Conservation (phyloP, 1,140 invertebrate species). For the Drosophila kohkoa region DNA sequence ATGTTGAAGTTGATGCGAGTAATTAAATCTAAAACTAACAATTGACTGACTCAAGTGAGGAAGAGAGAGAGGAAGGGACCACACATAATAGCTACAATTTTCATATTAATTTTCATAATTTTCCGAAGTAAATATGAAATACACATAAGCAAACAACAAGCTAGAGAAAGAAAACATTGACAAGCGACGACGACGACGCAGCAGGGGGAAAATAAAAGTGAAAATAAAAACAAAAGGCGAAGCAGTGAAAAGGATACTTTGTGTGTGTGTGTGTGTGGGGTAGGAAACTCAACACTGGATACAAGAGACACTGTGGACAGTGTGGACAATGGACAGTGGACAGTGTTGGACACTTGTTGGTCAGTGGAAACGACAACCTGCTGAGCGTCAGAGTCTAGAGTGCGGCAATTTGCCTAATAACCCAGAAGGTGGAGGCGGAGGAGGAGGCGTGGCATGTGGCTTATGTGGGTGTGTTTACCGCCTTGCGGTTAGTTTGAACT, state of each 20-base stretch:
- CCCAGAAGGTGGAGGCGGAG: slow-evolving; percentile 8
- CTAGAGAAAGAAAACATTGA: slow-evolving; percentile 15
- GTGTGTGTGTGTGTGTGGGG: slow-evolving; percentile 48
- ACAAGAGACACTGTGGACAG: slow-evolving; percentile 16
- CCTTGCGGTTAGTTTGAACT: slow-evolving; percentile 79
- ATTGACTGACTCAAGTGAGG: slow-evolving; percentile 56
- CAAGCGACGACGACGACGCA: slow-evolving; percentile 43
- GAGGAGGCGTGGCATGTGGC: slow-evolving; percentile 26
- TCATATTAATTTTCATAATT: slow-evolving; percentile 84
- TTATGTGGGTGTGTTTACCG: slow-evolving; percentile 28
- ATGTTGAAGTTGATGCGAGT: slow-evolving; percentile 76
- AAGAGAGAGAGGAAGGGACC: slow-evolving; percentile 5
- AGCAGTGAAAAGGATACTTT: slow-evolving; percentile 72
- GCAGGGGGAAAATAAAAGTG: slow-evolving; percentile 25
- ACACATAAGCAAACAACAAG: slow-evolving; percentile 65
- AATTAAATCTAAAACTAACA: slow-evolving; percentile 82
- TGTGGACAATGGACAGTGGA: slow-evolving; percentile 35
- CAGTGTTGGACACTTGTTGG: slow-evolving; percentile 67
- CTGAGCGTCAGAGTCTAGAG: slow-evolving; percentile 55
- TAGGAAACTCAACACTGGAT: slow-evolving; percentile 30
- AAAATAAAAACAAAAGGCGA: slow-evolving; percentile 34
- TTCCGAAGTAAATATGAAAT: slow-evolving; percentile 77
- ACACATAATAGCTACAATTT: slow-evolving; percentile 75
- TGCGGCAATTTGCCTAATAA: slow-evolving; percentile 79
- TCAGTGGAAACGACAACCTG: slow-evolving; percentile 66